phyloP scores from a whole-genome alignment of 1,140 invertebrate genomes.

The Bombus breviceps region DNA sequence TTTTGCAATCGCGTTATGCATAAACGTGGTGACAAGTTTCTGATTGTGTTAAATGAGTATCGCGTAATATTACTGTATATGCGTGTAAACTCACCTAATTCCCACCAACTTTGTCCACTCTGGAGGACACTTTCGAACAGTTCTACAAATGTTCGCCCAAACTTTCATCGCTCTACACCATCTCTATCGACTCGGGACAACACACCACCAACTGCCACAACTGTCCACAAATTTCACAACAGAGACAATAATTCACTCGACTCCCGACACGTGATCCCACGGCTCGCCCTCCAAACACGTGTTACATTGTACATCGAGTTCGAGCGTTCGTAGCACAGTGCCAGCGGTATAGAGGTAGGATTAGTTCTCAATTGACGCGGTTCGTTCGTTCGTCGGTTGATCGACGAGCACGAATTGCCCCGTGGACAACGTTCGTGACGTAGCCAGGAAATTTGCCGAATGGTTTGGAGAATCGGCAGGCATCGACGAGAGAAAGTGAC shows the following conservation, averaged over 20 bases:
- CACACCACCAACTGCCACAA: too few species aligned
- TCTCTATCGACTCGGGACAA: background rate
- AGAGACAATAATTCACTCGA: background rate
- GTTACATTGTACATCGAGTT: background rate
- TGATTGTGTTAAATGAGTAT: too few species aligned
- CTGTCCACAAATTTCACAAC: background rate
- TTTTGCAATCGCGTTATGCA: too few species aligned
- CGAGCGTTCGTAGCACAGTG: background rate
- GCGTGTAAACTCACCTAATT: background rate
- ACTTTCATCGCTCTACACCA: background rate
- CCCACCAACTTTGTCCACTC: background rate
- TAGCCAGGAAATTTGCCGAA: constrained; percentile 29
- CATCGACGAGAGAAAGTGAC: constrained; percentile 4
- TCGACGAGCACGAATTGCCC: background rate
- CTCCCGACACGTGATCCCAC: background rate
- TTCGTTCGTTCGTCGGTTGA: background rate
- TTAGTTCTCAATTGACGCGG: background rate
- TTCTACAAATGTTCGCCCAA: too few species aligned
- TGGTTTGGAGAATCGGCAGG: background rate
- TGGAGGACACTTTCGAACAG: background rate
- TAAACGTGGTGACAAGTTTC: too few species aligned
- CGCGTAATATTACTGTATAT: too few species aligned
- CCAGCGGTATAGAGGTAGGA: too few species aligned
- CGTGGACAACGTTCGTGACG: background rate
- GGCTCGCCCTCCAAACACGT: background rate